Percentiles rank a stretch among this genome's conserved stretches.
These are phyloP conservation scores for Rhingia rostrata DNA, from an alignment of 2,888 invertebrate species.

Conservation along the genomic window DNA sequence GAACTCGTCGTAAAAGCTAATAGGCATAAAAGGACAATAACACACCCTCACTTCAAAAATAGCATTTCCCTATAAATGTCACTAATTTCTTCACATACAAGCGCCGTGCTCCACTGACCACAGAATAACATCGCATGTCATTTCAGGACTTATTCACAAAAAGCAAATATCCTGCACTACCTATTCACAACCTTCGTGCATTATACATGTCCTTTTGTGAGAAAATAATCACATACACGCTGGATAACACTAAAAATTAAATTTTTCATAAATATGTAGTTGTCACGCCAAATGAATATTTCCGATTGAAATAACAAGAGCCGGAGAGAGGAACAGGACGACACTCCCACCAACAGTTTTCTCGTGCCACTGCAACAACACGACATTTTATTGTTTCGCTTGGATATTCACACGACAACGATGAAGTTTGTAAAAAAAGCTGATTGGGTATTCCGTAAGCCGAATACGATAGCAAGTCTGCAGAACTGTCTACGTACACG, in stretches of 20 bases:
- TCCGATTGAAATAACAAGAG: conserved; percentile 45
- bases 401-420: conserved; percentile 17
- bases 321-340: not conserved
- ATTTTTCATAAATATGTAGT: conserved; percentile 48
- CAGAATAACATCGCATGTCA: conserved; percentile 51
- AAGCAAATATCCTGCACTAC: not conserved
- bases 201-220: conserved; percentile 17
- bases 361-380: not conserved
- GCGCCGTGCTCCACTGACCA: not conserved
- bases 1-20: not conserved
- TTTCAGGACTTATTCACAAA: not conserved
- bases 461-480: conserved; percentile 43
- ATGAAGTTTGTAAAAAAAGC: conserved; percentile 66
- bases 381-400: conserved; percentile 4
- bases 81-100: conserved; percentile 10
- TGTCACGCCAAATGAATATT: conserved; percentile 69
- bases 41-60: not conserved
- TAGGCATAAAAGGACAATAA: not conserved
- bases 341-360: not conserved
- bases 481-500: conserved; percentile 48
- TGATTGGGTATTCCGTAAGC: conserved; percentile 53
- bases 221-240: not conserved
- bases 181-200: conserved; percentile 2
- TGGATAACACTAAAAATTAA: conserved; percentile 57
- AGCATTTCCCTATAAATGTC: conserved; percentile 23